Evolutionary conservation across 1,140 invertebrate species (phyloP).

Genomic region (Dreissena rostriformis): DNA sequence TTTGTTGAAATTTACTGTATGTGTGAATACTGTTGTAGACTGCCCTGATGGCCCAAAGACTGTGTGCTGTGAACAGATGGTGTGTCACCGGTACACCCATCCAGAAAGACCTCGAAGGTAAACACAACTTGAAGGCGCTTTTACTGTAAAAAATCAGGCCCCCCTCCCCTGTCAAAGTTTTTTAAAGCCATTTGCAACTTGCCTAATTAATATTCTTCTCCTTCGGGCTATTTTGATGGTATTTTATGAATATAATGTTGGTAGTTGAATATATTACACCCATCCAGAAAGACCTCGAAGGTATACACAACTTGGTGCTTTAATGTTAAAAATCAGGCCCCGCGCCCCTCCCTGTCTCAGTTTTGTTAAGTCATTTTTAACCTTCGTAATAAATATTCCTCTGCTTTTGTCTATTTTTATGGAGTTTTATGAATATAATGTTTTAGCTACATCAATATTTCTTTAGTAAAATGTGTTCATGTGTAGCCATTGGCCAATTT

Average conservation of each 20-base stretch:
- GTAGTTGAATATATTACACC: no score
- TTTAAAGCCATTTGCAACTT: neutral
- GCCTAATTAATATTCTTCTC: no score
- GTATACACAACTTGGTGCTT: constrained; percentile 76
- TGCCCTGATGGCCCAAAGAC: constrained; percentile 85
- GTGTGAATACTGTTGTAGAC: constrained; percentile 69
- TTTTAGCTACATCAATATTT: no score
- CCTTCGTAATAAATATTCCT: no score
- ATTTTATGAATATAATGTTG: no score
- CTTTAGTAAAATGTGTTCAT: no score
- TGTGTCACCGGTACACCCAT: constrained; percentile 91
- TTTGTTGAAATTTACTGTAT: no score
- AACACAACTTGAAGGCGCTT: neutral
- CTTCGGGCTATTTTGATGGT: no score
- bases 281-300: constrained; percentile 85
- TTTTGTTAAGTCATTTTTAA: neutral
- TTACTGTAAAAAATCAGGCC: neutral
- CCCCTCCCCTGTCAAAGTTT: neutral
- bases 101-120: constrained; percentile 85
- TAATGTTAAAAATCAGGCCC: neutral
- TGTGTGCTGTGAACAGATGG: constrained; percentile 87
- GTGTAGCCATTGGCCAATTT: no score
- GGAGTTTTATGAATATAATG: no score
- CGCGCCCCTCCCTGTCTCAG: neutral
- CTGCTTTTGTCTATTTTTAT: no score